A percentile compares a stretch with the other conserved stretches of the same genome.
These are phyloP conservation scores for Callitettix versicolor DNA, from an alignment of 1,140 invertebrate species.

Conservation along the genomic window DNA sequence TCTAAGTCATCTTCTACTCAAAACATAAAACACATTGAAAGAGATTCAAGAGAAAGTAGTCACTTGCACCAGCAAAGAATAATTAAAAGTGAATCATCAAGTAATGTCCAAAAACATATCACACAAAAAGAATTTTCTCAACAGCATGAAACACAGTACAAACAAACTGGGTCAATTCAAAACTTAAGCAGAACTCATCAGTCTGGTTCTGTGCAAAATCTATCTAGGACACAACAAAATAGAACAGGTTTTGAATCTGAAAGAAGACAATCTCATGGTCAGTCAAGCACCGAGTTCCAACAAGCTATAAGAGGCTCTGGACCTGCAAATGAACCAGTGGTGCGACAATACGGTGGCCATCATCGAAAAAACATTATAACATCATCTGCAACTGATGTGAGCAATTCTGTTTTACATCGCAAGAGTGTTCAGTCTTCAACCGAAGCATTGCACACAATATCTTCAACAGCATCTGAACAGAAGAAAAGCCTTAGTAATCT, in stretches of 20 bases:
- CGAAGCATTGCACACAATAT: constrained; percentile 53
- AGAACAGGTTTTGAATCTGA: background rate
- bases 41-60: constrained; percentile 5
- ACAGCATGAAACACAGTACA: background rate
- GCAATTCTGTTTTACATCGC: constrained; percentile 63
- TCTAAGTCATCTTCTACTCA: constrained; percentile 17
- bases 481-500: constrained; percentile 67
- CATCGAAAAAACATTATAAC: constrained; percentile 62
- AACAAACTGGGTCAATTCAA: background rate
- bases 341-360: constrained; percentile 18
- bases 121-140: background rate
- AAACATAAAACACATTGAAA: constrained; percentile 13
- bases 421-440: constrained; percentile 47
- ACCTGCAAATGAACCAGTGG: constrained; percentile 4
- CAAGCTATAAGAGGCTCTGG: constrained; percentile 18
- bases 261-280: constrained; percentile 11
- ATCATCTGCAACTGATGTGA: constrained; percentile 53
- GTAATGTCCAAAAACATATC: constrained; percentile 7
- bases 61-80: background rate
- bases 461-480: constrained; percentile 65
- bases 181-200: background rate
- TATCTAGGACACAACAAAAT: background rate
- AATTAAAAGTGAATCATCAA: background rate
- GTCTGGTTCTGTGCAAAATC: background rate
- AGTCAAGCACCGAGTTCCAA: constrained; percentile 20